phyloP scores from a whole-genome alignment of 2,888 invertebrate species.

The Papilio elwesi region DNA sequence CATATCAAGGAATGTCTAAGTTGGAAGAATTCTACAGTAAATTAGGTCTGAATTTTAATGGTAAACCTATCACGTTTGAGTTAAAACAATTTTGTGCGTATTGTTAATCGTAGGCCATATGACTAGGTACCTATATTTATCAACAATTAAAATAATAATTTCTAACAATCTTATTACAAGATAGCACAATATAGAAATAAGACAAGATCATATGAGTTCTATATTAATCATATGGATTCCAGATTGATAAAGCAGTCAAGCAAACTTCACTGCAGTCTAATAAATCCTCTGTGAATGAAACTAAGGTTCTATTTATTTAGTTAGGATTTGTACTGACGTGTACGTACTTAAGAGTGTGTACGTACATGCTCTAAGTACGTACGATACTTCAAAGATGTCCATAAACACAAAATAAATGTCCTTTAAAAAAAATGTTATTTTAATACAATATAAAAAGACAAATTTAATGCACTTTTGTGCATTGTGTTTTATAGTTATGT shows the following conservation, averaged over 20 bases:
- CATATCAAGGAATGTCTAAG: slow-evolving; percentile 75
- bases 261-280: background rate
- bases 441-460: too few relatives aligned
- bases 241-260: background rate
- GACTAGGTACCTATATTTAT: slow-evolving; percentile 65
- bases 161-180: background rate
- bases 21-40: slow-evolving; percentile 66
- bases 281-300: background rate
- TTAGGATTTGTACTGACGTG: too few relatives aligned
- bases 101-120: slow-evolving; percentile 71
- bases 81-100: slow-evolving; percentile 73
- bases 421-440: too few relatives aligned
- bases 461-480: too few relatives aligned
- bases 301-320: too few relatives aligned
- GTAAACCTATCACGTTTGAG: slow-evolving; percentile 45
- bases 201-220: too few relatives aligned
- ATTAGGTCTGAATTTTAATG: slow-evolving; percentile 37
- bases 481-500: too few relatives aligned
- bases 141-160: slow-evolving; percentile 2
- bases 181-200: too few relatives aligned
- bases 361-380: too few relatives aligned
- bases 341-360: too few relatives aligned
- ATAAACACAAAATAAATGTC: too few relatives aligned
- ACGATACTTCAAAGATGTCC: too few relatives aligned
- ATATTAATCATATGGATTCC: background rate